A percentile compares a stretch with the other conserved stretches of the same genome.
Evolutionary conservation across 2,888 invertebrate species (phyloP).

Genomic region (Amphipoea lucens): DNA sequence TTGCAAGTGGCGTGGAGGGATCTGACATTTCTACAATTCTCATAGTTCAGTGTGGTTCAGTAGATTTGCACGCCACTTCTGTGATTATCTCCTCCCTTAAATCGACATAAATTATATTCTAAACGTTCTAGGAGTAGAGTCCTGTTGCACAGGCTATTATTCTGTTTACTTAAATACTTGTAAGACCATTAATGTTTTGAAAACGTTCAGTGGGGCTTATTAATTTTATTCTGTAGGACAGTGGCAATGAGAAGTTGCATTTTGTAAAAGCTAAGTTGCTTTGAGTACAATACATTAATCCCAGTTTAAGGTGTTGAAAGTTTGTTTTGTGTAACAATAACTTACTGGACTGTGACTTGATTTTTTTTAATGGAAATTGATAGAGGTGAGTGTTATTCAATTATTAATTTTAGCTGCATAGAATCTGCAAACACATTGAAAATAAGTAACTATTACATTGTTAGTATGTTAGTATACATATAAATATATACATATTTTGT

Average conservation of each 20-base stretch:
- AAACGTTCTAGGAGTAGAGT: constrained; percentile 57
- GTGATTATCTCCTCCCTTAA: constrained; percentile 49
- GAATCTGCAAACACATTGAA: neutral
- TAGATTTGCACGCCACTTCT: constrained; percentile 56
- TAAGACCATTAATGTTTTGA: constrained; percentile 1
- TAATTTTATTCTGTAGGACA: constrained; percentile 23
- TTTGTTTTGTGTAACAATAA: constrained; percentile 36
- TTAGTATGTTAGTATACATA: constrained; percentile 14
- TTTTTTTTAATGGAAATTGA: constrained; percentile 45
- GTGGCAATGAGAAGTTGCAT: constrained; percentile 29
- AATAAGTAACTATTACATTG: neutral
- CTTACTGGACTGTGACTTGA: constrained; percentile 22
- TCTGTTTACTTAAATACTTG: neutral
- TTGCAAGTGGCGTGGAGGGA: constrained; percentile 91
- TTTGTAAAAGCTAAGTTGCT: constrained; percentile 10
- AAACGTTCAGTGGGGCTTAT: constrained; percentile 20
- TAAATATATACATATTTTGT: constrained; percentile 13
- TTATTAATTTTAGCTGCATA: constrained; percentile 4
- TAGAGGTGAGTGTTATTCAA: constrained; percentile 58
- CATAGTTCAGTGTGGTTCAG: constrained; percentile 54
- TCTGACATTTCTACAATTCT: constrained; percentile 70
- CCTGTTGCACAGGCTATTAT: constrained; percentile 17
- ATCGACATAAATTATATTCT: constrained; percentile 45
- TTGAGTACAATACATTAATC: constrained; percentile 12
- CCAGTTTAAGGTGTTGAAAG: constrained; percentile 11